Percentiles rank a stretch among this genome's conserved stretches.
phyloP scores from a whole-genome alignment of 1,140 invertebrate genomes.

The Sinonovacula constricta region DNA sequence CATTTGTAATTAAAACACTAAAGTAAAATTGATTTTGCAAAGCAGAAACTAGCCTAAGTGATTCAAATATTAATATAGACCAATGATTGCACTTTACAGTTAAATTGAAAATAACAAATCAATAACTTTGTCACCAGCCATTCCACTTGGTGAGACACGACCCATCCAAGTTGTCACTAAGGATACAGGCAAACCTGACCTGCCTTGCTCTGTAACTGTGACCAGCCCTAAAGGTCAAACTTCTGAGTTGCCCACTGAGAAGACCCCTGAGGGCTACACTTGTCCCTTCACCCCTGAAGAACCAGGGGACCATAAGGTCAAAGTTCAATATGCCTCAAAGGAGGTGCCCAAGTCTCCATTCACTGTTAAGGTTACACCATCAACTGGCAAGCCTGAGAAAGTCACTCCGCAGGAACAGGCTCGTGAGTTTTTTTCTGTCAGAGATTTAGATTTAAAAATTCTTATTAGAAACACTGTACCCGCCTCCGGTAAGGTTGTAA shows the following conservation, averaged over 20 bases:
- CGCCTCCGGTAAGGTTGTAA: too few species aligned
- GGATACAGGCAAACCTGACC: conserved; percentile 83
- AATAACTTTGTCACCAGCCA: too few species aligned
- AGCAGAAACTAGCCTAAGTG: too few species aligned
- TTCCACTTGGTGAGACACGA: conserved; percentile 81
- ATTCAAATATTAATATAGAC: too few species aligned
- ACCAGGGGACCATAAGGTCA: conserved; percentile 81
- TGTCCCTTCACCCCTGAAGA: conserved; percentile 92
- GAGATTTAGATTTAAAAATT: too few species aligned
- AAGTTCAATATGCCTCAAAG: conserved; percentile 69
- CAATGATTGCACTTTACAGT: too few species aligned
- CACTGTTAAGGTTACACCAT: conserved; percentile 81
- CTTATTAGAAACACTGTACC: too few species aligned
- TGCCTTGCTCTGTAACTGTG: conserved; percentile 82
- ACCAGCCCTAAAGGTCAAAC: conserved; percentile 74
- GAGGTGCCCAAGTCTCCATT: conserved; percentile 74
- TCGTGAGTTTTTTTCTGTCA: conserved; percentile 20
- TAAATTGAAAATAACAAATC: too few species aligned
- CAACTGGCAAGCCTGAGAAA: conserved; percentile 1
- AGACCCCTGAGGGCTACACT: conserved; percentile 86
- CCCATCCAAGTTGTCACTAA: conserved; percentile 90
- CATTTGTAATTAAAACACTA: too few species aligned
- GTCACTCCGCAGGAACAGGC: conserved; percentile 24
- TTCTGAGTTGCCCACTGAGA: conserved; percentile 81
- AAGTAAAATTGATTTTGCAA: too few species aligned